These are phyloP conservation scores for Glossophaga mutica DNA, from an alignment of 2,797 vertebrate genomes.

Conservation along the genomic window DNA sequence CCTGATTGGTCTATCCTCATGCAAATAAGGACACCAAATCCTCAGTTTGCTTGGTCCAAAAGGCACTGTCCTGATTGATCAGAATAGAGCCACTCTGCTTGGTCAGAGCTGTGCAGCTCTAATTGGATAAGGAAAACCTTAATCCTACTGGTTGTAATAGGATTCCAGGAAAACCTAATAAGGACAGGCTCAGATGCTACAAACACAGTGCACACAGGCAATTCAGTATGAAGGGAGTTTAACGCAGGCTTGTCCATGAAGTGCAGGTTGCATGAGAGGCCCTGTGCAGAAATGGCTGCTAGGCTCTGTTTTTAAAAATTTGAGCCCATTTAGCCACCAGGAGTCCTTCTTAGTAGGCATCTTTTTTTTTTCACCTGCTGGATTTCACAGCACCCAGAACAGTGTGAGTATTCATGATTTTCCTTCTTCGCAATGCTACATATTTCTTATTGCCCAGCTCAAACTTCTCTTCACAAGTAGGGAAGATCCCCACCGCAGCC, in stretches of 20 bases:
- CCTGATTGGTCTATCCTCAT: not conserved
- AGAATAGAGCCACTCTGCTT: not conserved
- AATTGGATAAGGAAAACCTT: not conserved
- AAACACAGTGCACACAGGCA: not conserved
- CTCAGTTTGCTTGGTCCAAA: not conserved
- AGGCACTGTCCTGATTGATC: not conserved
- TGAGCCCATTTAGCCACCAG: not conserved
- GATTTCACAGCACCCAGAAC: not conserved
- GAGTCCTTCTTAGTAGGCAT: not conserved
- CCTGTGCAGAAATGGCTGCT: not conserved
- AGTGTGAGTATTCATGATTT: not conserved
- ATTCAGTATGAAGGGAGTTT: not conserved
- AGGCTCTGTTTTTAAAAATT: not conserved
- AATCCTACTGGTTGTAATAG: not conserved
- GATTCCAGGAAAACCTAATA: not conserved
- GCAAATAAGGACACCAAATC: not conserved
- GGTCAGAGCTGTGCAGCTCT: not conserved
- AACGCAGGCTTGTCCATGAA: not conserved
- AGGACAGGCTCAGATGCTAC: not conserved
- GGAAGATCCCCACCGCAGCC: not conserved
- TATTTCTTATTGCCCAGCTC: not conserved
- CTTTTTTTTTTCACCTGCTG: not conserved
- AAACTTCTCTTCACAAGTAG: not conserved
- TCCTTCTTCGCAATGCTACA: not conserved
- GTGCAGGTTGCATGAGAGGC: not conserved